Conservation (phyloP, 2,888 invertebrate genomes). For the Pomacea canaliculata region DNA sequence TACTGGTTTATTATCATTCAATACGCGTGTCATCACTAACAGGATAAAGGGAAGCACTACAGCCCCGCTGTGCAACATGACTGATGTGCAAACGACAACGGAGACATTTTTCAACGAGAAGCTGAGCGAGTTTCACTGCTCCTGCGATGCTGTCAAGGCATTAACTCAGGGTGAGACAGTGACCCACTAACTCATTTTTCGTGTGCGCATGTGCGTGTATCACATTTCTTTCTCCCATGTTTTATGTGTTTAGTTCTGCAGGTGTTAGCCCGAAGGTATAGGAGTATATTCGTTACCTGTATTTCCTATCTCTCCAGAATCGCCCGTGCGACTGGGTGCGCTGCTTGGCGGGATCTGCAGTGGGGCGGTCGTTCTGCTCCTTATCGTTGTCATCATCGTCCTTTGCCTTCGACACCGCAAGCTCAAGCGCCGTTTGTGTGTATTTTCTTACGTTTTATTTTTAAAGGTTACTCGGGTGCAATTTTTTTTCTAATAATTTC, state of each 20-base stretch:
- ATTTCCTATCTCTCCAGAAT: neutral
- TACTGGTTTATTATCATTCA: too few relatives aligned
- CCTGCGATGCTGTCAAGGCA: constrained; percentile 7
- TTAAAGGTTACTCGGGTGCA: too few relatives aligned
- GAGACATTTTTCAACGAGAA: constrained; percentile 12
- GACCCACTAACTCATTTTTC: too few relatives aligned
- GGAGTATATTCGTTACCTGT: too few relatives aligned
- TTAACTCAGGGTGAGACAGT: too few relatives aligned
- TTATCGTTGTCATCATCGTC: constrained; percentile 6
- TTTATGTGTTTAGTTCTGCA: too few relatives aligned
- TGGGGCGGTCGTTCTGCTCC: neutral
- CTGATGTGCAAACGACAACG: neutral
- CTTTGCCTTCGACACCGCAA: constrained; percentile 19
- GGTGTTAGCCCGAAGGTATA: too few relatives aligned
- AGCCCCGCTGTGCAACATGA: neutral
- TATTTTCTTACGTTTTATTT: neutral
- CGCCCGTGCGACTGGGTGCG: neutral
- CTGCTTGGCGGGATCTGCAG: neutral
- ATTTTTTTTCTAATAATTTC: too few relatives aligned
- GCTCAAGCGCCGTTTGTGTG: constrained; percentile 9
- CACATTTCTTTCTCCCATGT: too few relatives aligned
- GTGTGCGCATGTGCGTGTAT: too few relatives aligned
- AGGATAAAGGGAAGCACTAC: neutral
- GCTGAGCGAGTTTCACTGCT: constrained; percentile 16
- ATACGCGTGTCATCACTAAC: too few relatives aligned